Base-by-base conservation (phyloP, 2,888 invertebrate species). In the Calameuta idolon region DNA sequence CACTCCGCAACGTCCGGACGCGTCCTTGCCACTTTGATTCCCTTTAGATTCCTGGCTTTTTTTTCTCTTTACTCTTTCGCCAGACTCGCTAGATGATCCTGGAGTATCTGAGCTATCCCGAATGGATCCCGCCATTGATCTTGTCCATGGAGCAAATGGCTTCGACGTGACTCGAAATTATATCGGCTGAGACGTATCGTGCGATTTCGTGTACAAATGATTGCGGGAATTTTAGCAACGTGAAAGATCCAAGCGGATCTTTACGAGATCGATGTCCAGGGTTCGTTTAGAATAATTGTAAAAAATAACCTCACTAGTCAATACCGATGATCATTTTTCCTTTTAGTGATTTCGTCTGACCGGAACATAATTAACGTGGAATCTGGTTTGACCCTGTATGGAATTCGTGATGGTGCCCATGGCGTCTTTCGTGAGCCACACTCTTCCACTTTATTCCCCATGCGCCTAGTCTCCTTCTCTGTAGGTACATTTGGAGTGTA, bases 311-410 rank as follows among this genome's bases (percentile, higher is more conserved):
- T 55, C 23, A 9, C 23, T 55, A 23, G 5, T 40, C 40, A 23
- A 40, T 40, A 9, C 2, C 5, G 9, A 55, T 55, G 55, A 55
- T 9, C 55, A 55, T 55, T 55, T 55, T 55, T 55, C 55, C 23
- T 23, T 23, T 23, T 55, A 23, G 23, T 55, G 23, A 55, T 55
- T 55, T 23, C 55, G 55, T 55, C 23, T 55, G 55, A 79, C 77
- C 79, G 75, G 74, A 76, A 77, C 74, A 76, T 76, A 80, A 86
- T 85, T 83, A 84, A 75, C 76, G 74, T 77, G 80, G 82, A 84
- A 86, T 85, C 78, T 82, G 77, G 81, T 76, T 77, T 75, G 79
- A 77, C 77, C 80, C 79, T 80, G 77, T 74, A 75, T 34, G 77
- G 83, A 86, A 84, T 86, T 85, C 75, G 78, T 81, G 79, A 83